phyloP scores from a whole-genome alignment of 1,140 invertebrate genomes.

The Drosophila teissieri region DNA sequence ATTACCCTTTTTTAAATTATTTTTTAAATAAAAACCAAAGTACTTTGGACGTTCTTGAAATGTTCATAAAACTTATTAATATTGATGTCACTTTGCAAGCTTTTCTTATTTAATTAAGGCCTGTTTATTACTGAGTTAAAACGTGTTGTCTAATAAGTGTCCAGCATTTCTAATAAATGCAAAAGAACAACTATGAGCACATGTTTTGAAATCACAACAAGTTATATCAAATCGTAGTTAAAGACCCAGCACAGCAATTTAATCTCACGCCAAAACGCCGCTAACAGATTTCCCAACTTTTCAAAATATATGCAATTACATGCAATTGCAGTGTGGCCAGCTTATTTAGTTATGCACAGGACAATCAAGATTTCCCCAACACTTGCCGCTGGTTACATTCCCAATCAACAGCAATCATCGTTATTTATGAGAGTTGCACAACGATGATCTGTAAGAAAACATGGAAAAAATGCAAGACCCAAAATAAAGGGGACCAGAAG shows the following conservation, averaged over 20 bases:
- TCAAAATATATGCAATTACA: constrained; percentile 3
- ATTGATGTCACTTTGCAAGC: too few relatives aligned
- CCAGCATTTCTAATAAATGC: neutral
- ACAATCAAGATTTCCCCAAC: constrained; percentile 18
- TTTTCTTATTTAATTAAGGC: neutral
- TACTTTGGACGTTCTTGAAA: too few relatives aligned
- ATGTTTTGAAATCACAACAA: neutral
- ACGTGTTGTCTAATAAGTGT: neutral
- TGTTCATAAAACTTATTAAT: too few relatives aligned
- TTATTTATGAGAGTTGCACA: constrained; percentile 73
- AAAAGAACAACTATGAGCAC: neutral
- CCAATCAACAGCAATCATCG: constrained; percentile 61
- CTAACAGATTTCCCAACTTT: constrained; percentile 4
- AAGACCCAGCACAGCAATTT: constrained; percentile 1
- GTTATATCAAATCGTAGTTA: neutral
- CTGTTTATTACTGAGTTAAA: neutral
- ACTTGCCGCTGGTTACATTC: constrained; percentile 47
- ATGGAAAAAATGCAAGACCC: constrained; percentile 18
- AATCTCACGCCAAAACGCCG: neutral
- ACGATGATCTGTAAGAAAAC: constrained; percentile 46
- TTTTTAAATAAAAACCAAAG: too few relatives aligned
- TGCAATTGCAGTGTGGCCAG: constrained; percentile 6
- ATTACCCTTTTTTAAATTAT: neutral
- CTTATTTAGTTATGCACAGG: constrained; percentile 20
- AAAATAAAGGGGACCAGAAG: constrained; percentile 14